phyloP scores from a whole-genome alignment of 2,113 vertebrate genomes.

The Eublepharis macularius region DNA sequence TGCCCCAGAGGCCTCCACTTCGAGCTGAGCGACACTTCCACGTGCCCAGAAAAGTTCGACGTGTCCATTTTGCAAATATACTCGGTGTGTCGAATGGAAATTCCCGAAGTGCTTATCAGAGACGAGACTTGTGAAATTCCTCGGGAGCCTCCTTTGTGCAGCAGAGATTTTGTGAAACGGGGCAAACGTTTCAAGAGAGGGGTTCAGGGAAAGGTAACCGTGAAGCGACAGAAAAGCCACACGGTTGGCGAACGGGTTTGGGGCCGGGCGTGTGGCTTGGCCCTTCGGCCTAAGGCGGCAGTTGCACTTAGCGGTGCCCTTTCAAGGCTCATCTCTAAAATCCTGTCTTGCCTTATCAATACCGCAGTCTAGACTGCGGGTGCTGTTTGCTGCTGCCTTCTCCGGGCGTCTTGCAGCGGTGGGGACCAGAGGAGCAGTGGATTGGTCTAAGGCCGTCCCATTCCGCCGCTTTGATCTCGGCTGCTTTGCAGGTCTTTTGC shows the following conservation, averaged over 20 bases:
- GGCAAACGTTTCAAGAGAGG: neutral
- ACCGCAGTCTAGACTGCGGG: slow-evolving; percentile 63
- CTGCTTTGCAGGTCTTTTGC: slow-evolving; percentile 54
- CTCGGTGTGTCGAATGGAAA: neutral
- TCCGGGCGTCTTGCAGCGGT: slow-evolving; percentile 60
- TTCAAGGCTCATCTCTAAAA: neutral
- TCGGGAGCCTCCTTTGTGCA: slow-evolving; percentile 3
- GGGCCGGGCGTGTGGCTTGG: neutral
- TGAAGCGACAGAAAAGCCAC: no score
- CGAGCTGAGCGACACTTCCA: neutral
- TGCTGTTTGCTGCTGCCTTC: slow-evolving; percentile 56
- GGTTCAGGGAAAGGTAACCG: neutral
- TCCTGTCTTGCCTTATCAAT: neutral
- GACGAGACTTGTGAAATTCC: no score
- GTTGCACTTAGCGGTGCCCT: neutral
- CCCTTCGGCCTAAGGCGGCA: neutral
- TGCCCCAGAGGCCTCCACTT: no score
- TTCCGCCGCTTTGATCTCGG: slow-evolving; percentile 74
- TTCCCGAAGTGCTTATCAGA: neutral
- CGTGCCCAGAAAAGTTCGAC: neutral
- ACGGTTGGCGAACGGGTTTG: neutral
- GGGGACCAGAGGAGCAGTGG: slow-evolving; percentile 71
- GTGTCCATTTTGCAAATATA: neutral
- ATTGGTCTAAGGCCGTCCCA: slow-evolving; percentile 72
- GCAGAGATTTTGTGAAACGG: slow-evolving; percentile 1